phyloP scores from a whole-genome alignment of 2,113 vertebrate genomes.

The Melanerpes aurifrons region DNA sequence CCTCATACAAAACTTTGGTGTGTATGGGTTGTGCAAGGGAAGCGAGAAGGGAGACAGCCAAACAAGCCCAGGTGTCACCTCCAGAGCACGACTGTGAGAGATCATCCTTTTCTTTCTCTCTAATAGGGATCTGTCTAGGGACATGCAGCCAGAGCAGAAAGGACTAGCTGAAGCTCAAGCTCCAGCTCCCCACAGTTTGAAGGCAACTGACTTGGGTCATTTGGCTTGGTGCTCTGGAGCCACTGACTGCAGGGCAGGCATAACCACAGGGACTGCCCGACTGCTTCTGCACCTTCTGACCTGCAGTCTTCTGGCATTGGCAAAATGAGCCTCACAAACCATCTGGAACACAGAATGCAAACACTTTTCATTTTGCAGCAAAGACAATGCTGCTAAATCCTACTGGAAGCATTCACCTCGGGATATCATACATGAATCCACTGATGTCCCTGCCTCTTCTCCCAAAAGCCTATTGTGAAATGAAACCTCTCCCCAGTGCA shows the following conservation, averaged over 20 bases:
- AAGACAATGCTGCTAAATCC: conserved; percentile 14
- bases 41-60: neutral
- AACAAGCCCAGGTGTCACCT: neutral
- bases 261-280: neutral
- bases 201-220: neutral
- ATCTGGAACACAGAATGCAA: neutral
- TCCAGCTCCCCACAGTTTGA: neutral
- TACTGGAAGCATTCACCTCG: conserved; percentile 5
- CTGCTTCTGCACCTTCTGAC: neutral
- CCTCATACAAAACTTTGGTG: neutral
- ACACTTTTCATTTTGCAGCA: neutral
- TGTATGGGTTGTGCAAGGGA: neutral
- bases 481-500: neutral
- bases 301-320: neutral
- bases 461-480: neutral
- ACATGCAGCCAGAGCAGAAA: neutral
- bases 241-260: neutral
- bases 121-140: neutral
- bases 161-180: neutral
- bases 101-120: neutral
- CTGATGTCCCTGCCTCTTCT: neutral
- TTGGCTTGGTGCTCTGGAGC: neutral
- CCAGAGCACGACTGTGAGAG: neutral
- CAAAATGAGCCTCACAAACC: neutral
- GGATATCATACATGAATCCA: neutral